A percentile compares a stretch with the other conserved stretches of the same genome.
These are phyloP conservation scores for Sapayoa aenigma DNA, from an alignment of 2,113 vertebrate genomes.

Conservation along the genomic window DNA sequence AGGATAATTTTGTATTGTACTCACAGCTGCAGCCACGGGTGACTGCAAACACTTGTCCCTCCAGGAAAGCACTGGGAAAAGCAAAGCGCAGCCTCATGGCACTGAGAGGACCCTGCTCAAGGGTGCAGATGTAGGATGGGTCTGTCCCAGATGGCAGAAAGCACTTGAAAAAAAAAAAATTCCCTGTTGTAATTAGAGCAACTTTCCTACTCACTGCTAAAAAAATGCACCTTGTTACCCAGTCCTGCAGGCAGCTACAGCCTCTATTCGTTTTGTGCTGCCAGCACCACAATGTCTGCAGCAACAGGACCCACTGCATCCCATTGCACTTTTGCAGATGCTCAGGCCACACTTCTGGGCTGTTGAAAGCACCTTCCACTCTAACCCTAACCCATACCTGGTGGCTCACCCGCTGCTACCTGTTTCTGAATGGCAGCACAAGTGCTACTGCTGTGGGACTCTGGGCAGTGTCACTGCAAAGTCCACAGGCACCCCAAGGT, in stretches of 20 bases:
- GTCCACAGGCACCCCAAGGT: no score
- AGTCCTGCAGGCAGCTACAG: neutral
- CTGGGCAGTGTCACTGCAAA: no score
- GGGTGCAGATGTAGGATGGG: neutral
- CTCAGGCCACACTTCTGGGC: neutral
- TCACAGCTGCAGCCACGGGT: neutral
- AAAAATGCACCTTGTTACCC: neutral
- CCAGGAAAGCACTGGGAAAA: neutral
- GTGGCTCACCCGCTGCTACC: no score
- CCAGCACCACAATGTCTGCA: no score
- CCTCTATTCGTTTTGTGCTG: no score
- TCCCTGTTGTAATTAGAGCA: neutral
- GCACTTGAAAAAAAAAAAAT: neutral
- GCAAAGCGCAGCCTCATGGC: neutral
- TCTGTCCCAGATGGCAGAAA: neutral
- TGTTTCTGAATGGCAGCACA: no score
- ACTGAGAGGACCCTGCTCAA: no score
- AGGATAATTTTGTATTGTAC: neutral
- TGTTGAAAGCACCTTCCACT: no score
- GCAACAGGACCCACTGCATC: neutral
- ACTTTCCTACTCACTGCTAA: neutral
- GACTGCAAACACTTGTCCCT: neutral
- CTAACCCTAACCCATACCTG: no score
- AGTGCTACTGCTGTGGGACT: no score
- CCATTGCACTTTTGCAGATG: neutral